Conservation (phyloP, 2,113 vertebrate species). For the Rhinogobius similis region DNA sequence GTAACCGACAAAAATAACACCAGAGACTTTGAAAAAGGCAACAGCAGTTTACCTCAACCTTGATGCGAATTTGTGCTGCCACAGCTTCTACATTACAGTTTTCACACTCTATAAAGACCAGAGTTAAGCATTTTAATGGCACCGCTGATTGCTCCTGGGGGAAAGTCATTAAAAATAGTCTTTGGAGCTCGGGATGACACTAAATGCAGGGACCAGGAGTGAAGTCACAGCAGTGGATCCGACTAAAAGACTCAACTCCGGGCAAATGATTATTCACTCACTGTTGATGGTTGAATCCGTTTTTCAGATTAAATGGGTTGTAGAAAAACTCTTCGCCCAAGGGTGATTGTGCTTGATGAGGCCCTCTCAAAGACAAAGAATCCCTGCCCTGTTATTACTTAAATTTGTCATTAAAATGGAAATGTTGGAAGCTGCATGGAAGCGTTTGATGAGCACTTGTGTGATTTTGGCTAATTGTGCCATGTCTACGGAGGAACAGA, state of each 20-base stretch:
- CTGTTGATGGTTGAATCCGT: conserved; percentile 43
- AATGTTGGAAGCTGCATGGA: conserved; percentile 22
- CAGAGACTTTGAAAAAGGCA: not conserved
- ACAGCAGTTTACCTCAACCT: not conserved
- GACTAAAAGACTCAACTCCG: conserved; percentile 29
- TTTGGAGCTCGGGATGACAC: conserved; percentile 42
- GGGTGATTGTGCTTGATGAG: conserved; percentile 36
- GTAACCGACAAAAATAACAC: conserved; percentile 18
- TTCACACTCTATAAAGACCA: conserved; percentile 25
- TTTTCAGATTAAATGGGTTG: conserved; percentile 28
- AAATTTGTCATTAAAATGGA: conserved; percentile 43
- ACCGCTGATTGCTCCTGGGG: conserved; percentile 47
- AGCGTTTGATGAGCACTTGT: conserved; percentile 28
- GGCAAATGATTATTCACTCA: conserved; percentile 43
- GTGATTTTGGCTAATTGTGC: conserved; percentile 42
- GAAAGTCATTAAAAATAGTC: conserved; percentile 57
- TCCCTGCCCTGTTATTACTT: conserved; percentile 35
- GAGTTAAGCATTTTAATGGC: conserved; percentile 44
- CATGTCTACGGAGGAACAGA: conserved; percentile 6
- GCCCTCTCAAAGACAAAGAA: conserved; percentile 39
- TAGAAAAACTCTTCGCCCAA: conserved; percentile 19
- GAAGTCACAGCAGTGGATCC: conserved; percentile 26
- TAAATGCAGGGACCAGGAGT: conserved; percentile 43
- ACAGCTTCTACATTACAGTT: not conserved
- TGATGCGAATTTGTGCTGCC: not conserved